Evolutionary conservation across 2,888 invertebrate genomes (phyloP).

Genomic region (Mantis religiosa): DNA sequence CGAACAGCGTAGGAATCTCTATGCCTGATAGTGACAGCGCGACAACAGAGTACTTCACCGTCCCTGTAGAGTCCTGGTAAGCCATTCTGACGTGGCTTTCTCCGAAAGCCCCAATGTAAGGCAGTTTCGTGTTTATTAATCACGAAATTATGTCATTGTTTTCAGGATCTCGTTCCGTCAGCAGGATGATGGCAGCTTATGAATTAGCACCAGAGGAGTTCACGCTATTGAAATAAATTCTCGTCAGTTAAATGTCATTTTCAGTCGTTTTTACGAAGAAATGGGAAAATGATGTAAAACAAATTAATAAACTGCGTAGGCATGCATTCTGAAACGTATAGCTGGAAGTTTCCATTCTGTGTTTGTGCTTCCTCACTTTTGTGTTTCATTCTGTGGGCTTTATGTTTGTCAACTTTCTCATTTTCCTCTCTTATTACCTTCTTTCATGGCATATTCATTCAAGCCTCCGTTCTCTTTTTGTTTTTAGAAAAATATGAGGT

Average conservation of each 20-base stretch:
- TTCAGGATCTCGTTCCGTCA: background rate
- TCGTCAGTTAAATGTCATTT: background rate
- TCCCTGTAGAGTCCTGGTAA: too few species aligned
- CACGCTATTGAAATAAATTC: background rate
- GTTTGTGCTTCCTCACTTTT: background rate
- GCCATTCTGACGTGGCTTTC: background rate
- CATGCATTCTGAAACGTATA: too few species aligned
- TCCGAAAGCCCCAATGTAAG: background rate
- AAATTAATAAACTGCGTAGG: background rate
- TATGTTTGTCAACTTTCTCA: background rate
- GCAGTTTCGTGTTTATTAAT: background rate
- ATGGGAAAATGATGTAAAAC: background rate
- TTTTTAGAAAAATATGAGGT: background rate
- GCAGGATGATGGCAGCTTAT: background rate
- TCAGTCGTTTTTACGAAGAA: background rate
- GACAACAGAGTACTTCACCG: too few species aligned
- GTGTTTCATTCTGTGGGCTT: background rate
- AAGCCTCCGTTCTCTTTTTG: background rate
- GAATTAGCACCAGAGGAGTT: background rate
- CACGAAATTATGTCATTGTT: background rate
- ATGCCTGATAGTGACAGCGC: too few species aligned
- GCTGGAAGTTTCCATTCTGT: background rate
- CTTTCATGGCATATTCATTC: background rate
- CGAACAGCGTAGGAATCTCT: too few species aligned
- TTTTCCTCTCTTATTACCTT: background rate